phyloP scores from a whole-genome alignment of 1,140 invertebrate genomes.

The Drosophila simulans region DNA sequence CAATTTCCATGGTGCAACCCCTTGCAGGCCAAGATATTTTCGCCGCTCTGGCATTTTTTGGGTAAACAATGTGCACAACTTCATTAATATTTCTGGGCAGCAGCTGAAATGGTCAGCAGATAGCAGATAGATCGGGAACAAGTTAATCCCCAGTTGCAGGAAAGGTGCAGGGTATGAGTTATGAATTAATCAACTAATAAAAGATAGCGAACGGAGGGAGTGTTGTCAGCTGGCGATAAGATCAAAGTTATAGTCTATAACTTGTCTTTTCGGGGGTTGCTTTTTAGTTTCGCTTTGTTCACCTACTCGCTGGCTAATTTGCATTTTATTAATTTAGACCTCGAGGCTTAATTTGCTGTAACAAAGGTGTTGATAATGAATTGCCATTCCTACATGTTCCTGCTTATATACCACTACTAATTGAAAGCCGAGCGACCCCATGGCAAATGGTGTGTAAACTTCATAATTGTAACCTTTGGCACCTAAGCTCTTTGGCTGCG shows the following conservation, averaged over 20 bases:
- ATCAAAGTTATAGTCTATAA: slow-evolving; percentile 45
- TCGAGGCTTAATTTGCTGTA: slow-evolving; percentile 77
- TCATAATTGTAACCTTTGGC: slow-evolving; percentile 83
- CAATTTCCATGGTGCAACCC: slow-evolving; percentile 73
- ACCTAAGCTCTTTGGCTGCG: slow-evolving; percentile 41
- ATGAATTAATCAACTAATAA: slow-evolving; percentile 81
- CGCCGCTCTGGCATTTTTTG: neutral
- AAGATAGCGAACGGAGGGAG: slow-evolving; percentile 17
- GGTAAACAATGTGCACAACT: slow-evolving; percentile 47
- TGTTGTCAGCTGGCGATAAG: slow-evolving; percentile 54
- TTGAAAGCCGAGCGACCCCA: slow-evolving; percentile 50
- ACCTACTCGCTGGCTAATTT: slow-evolving; percentile 45
- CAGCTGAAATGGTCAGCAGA: slow-evolving; percentile 51
- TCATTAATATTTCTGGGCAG: slow-evolving; percentile 68
- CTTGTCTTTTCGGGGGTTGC: slow-evolving; percentile 39
- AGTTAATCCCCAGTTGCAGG: slow-evolving; percentile 57
- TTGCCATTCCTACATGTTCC: slow-evolving; percentile 42
- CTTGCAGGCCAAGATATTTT: slow-evolving; percentile 22
- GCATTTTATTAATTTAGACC: slow-evolving; percentile 75
- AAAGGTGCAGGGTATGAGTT: slow-evolving; percentile 64
- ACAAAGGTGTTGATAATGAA: slow-evolving; percentile 82
- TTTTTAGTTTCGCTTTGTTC: slow-evolving; percentile 48
- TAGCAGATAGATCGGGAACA: slow-evolving; percentile 51
- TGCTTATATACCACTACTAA: slow-evolving; percentile 27
- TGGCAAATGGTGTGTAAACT: slow-evolving; percentile 82